Evolutionary conservation across 2,888 invertebrate species (phyloP).

Genomic region (Papilio elwesi): DNA sequence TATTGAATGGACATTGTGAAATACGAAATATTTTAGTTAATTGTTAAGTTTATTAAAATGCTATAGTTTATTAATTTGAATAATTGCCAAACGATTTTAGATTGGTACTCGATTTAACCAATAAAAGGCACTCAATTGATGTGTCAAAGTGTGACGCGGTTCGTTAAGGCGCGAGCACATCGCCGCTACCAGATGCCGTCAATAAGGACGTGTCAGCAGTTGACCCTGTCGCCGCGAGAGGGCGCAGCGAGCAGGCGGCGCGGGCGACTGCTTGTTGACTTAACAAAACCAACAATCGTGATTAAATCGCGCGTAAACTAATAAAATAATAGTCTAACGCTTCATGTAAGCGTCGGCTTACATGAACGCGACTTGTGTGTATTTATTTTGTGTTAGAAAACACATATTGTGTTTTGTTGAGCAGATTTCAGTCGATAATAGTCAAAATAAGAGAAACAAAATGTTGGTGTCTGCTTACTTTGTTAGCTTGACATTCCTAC

Average conservation of each 20-base stretch:
- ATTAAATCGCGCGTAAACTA: slow-evolving; percentile 84
- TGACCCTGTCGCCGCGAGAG: slow-evolving; percentile 34
- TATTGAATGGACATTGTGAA: too few relatives aligned
- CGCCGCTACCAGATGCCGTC: slow-evolving; percentile 7
- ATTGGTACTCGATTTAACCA: not conserved
- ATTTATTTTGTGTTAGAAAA: slow-evolving; percentile 40
- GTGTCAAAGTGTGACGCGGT: not conserved
- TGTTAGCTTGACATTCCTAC: too few relatives aligned
- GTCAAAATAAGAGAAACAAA: too few relatives aligned
- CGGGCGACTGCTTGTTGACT: slow-evolving; percentile 73
- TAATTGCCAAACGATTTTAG: too few relatives aligned
- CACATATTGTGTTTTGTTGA: not conserved
- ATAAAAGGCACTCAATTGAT: slow-evolving; percentile 22
- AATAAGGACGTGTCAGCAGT: slow-evolving; percentile 39
- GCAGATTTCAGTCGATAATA: not conserved
- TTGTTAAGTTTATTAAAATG: not conserved
- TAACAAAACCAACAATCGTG: slow-evolving; percentile 83
- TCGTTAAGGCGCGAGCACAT: slow-evolving; percentile 22
- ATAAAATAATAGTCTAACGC: slow-evolving; percentile 81
- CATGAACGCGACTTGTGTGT: slow-evolving; percentile 52
- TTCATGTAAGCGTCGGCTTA: slow-evolving; percentile 57
- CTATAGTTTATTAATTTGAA: too few relatives aligned
- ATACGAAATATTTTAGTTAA: too few relatives aligned
- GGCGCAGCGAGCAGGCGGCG: slow-evolving; percentile 34
- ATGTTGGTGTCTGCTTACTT: too few relatives aligned